Conservation (phyloP, 1,140 invertebrate genomes). For the Drosophila tropicalis region DNA sequence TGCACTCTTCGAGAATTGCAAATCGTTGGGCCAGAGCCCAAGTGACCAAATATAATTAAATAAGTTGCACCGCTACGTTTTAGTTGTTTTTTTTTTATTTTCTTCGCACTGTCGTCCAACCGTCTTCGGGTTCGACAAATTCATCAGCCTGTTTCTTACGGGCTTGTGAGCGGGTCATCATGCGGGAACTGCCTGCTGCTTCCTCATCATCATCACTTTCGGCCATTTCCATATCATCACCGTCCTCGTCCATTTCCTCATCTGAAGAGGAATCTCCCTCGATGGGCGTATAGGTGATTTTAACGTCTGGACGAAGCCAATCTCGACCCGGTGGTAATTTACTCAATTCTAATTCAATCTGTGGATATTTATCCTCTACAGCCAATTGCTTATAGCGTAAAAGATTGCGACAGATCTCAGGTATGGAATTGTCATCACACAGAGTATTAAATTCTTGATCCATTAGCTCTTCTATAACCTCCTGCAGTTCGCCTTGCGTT, state of each 20-base stretch:
- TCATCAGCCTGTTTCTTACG: slow-evolving; percentile 78
- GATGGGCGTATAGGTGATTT: slow-evolving; percentile 69
- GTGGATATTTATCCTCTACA: slow-evolving; percentile 78
- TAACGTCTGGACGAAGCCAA: slow-evolving; percentile 81
- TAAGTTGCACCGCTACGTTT: neutral
- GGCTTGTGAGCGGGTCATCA: slow-evolving; percentile 70
- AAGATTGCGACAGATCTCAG: slow-evolving; percentile 84
- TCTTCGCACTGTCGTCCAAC: slow-evolving; percentile 86
- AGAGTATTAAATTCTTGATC: slow-evolving; percentile 87
- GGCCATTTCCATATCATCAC: slow-evolving; percentile 62
- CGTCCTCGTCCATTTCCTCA: slow-evolving; percentile 82
- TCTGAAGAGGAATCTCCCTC: slow-evolving; percentile 83
- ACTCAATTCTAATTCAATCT: slow-evolving; percentile 79
- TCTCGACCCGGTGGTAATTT: slow-evolving; percentile 80
- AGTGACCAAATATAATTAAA: neutral
- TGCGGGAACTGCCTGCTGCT: slow-evolving; percentile 37
- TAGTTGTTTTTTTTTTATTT: slow-evolving; percentile 67
- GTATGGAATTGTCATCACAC: slow-evolving; percentile 87
- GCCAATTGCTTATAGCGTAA: slow-evolving; percentile 83
- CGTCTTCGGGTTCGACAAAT: slow-evolving; percentile 85
- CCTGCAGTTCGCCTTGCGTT: slow-evolving; percentile 85
- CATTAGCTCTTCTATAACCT: slow-evolving; percentile 86
- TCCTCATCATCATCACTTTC: slow-evolving; percentile 78
- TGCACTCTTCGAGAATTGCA: neutral
- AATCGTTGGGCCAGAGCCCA: no score